Evolutionary conservation across 2,888 invertebrate genomes (phyloP), one percentile per base, ranked within the genome.

Genomic region (Ommatoiulus sabulosus): DNA sequence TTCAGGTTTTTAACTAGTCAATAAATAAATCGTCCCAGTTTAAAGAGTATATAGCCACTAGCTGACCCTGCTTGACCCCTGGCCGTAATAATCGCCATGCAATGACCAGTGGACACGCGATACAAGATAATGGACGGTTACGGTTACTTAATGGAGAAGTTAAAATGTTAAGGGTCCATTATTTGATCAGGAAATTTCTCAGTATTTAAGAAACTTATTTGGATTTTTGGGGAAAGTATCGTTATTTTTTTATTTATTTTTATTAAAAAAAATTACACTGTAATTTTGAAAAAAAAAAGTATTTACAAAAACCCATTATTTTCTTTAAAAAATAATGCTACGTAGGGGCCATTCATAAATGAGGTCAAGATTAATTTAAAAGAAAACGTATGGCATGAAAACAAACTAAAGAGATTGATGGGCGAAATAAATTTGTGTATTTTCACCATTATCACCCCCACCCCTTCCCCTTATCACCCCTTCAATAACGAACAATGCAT

Each of bases 401-500:
- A 10, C 10, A 24, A n/a, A 63, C n/a, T 57, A 63, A 63, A 5
- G n/a, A 52, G 24, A 72, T 24, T 24, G 24, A 72, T 72, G 72
- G 24, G 24, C 72, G n/a, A 7, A 24, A 72, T 72, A 72, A 72
- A 72, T 72, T 24, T 24, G n/a, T 7, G 24, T 24, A 80, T 10
- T 24, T 80, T 80, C 17, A 17, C 8, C 15, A 80, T 15, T 52
- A 52, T 12, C 52, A 15, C 8, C 48, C 48, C 48, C 48, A 20
- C 7, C 8, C 72, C 24, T 8, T 24, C 12, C 80, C 80, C 12
- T 15, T 52, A 3, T 80, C n/a, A 57, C 57, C 57, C 57, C 57
- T 80, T 80, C 35, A 80, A 35, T 80, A 35, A 80, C 35, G 80
- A 80, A 80, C 80, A 80, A 80, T 80, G 35, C 80, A 15, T 35